A percentile compares a stretch with the other conserved stretches of the same genome.
phyloP scores from a whole-genome alignment of 2,113 vertebrate genomes.

The Bos indicus region DNA sequence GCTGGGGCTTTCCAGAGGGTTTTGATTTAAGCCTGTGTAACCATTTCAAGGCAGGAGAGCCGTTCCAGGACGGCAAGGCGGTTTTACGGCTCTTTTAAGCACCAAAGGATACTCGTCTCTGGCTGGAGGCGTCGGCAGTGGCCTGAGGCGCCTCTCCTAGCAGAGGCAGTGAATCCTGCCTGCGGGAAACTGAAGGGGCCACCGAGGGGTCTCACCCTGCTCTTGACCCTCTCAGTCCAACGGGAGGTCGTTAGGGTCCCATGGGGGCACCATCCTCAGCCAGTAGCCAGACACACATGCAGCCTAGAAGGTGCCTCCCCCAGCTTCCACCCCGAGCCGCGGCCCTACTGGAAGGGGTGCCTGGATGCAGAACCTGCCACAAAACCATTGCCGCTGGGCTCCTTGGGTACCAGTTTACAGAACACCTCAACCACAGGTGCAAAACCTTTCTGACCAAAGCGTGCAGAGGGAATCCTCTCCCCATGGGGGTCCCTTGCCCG shows the following conservation, averaged over 20 bases:
- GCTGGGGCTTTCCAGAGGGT: not conserved
- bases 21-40: constrained; percentile 48
- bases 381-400: rapidly evolving
- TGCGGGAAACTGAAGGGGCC: not conserved
- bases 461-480: rapidly evolving
- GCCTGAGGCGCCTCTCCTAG: rapidly evolving
- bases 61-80: rapidly evolving
- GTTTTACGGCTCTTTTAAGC: not conserved
- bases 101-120: not conserved
- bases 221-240: not conserved
- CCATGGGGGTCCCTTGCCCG: rapidly evolving
- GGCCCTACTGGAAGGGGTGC: not conserved
- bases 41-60: not conserved
- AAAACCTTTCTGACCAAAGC: rapidly evolving
- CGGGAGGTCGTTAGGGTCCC: not conserved
- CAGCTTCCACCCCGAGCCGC: rapidly evolving
- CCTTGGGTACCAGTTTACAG: rapidly evolving
- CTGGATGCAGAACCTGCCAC: not conserved
- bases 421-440: not conserved
- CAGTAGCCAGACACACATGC: rapidly evolving
- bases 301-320: not conserved
- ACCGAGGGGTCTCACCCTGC: not conserved
- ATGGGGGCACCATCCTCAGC: not conserved
- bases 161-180: not conserved
- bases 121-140: rapidly evolving